phyloP scores from a whole-genome alignment of 2,797 vertebrate genomes.

The Lepus townsendii region DNA sequence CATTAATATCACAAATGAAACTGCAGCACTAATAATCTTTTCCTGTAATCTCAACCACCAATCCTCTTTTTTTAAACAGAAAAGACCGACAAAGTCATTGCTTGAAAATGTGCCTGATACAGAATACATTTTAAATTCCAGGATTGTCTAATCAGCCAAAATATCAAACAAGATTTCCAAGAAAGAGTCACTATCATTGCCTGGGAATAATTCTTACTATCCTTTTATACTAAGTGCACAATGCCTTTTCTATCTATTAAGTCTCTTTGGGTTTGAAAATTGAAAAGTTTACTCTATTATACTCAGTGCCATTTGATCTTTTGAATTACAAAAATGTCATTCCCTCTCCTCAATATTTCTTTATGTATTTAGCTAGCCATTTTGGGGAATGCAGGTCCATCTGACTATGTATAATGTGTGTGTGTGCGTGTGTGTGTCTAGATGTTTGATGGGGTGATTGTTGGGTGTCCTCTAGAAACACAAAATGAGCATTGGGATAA shows the following conservation, averaged over 20 bases:
- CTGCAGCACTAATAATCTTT: neutral
- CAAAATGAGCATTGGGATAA: neutral
- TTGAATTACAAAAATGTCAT: neutral
- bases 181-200: neutral
- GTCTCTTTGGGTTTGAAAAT: neutral
- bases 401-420: neutral
- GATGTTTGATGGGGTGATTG: neutral
- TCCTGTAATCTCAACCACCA: neutral
- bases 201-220: neutral
- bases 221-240: neutral
- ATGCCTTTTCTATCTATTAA: neutral
- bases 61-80: neutral
- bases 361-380: neutral
- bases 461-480: neutral
- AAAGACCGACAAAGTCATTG: neutral
- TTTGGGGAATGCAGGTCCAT: neutral
- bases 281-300: neutral
- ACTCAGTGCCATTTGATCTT: neutral
- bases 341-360: neutral
- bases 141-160: neutral
- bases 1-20: neutral
- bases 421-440: neutral
- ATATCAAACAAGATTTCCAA: neutral
- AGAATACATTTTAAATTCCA: constrained; percentile 5
- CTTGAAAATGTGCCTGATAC: neutral